phyloP scores from a whole-genome alignment of 1,140 invertebrate species.

The Pachyrhynchus sulphureomaculatus region DNA sequence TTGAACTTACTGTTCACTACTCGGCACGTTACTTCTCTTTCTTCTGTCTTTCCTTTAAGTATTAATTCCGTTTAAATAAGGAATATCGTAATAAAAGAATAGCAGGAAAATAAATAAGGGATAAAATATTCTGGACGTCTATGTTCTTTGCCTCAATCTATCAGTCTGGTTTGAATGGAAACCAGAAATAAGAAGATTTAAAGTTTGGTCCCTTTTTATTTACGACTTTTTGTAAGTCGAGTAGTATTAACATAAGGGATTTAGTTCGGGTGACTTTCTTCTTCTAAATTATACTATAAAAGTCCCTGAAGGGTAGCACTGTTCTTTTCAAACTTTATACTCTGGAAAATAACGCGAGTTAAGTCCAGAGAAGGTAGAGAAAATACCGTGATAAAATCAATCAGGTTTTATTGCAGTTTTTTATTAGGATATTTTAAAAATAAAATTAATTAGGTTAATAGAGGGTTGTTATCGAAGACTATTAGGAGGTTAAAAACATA shows the following conservation, averaged over 20 bases:
- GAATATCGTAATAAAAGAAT: too few relatives aligned
- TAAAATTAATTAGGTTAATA: too few relatives aligned
- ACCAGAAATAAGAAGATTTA: slow-evolving; percentile 28
- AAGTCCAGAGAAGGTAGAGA: slow-evolving; percentile 6
- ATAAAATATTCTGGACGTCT: not conserved
- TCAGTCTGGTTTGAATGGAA: slow-evolving; percentile 4
- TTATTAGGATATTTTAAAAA: too few relatives aligned
- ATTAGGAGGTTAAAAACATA: too few relatives aligned
- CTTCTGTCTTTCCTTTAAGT: too few relatives aligned
- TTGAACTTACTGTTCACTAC: too few relatives aligned
- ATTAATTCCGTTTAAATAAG: too few relatives aligned
- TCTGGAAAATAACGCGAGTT: slow-evolving; percentile 17
- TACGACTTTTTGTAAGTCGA: slow-evolving; percentile 21
- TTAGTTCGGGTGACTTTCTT: slow-evolving; percentile 19
- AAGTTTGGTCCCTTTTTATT: slow-evolving; percentile 31
- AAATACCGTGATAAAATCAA: slow-evolving; percentile 17
- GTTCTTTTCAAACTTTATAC: slow-evolving; percentile 23
- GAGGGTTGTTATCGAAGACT: too few relatives aligned
- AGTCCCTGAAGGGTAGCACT: slow-evolving; percentile 14
- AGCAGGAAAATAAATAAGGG: too few relatives aligned
- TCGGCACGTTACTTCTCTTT: too few relatives aligned
- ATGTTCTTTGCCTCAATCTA: not conserved
- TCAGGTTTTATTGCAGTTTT: not conserved
- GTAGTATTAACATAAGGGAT: slow-evolving; percentile 27
- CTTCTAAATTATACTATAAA: slow-evolving; percentile 27